Conservation (phyloP, 2,888 invertebrate species). For the Lepidocyrtoides sp. region DNA sequence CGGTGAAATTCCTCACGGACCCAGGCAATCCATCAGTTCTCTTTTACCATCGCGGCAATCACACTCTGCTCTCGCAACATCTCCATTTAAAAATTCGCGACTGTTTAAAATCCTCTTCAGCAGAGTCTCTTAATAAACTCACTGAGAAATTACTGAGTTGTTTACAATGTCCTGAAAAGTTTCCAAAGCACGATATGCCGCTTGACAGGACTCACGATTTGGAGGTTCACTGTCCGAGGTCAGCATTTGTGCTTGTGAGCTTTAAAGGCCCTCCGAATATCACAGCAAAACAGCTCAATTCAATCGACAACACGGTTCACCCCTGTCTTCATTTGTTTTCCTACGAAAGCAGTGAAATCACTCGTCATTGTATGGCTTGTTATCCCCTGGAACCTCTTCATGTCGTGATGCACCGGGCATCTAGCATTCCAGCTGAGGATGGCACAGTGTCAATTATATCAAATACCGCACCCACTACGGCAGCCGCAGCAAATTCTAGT, state of each 20-base stretch:
- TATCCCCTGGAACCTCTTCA: slow-evolving; percentile 69
- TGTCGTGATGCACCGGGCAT: slow-evolving; percentile 57
- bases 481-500: slow-evolving; percentile 2
- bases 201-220: slow-evolving; percentile 55
- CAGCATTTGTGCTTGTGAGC: slow-evolving; percentile 56
- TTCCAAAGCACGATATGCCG: slow-evolving; percentile 86
- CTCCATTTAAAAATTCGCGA: slow-evolving; percentile 47
- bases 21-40: slow-evolving; percentile 86
- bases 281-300: slow-evolving; percentile 25
- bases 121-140: slow-evolving; percentile 39
- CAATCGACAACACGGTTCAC: slow-evolving; percentile 49
- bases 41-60: slow-evolving; percentile 85
- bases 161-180: slow-evolving; percentile 86
- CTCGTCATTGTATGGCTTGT: slow-evolving; percentile 62
- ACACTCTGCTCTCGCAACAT: background rate
- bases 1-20: slow-evolving; percentile 77
- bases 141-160: slow-evolving; percentile 39
- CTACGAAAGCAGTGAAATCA: slow-evolving; percentile 65
- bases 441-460: background rate
- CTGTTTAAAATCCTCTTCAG: background rate
- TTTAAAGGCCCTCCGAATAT: slow-evolving; percentile 57
- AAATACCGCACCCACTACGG: slow-evolving; percentile 23
- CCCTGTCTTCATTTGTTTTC: slow-evolving; percentile 73
- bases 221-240: slow-evolving; percentile 46
- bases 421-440: background rate